phyloP scores from a whole-genome alignment of 92 coral and sea anemone genomes.

The Porites evermanni region DNA sequence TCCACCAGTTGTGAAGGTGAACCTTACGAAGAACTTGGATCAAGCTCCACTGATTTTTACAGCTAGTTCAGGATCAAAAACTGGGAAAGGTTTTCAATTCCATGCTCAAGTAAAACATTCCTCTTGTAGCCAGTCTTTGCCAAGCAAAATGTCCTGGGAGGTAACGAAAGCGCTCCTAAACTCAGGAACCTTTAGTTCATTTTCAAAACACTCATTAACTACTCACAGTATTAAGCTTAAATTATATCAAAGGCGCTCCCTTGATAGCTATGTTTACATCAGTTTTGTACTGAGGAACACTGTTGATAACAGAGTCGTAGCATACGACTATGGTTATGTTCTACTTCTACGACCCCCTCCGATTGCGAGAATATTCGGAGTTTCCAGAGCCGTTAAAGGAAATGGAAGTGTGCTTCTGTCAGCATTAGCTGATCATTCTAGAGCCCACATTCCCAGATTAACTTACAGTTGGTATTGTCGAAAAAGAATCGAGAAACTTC shows the following conservation, averaged over 20 bases:
- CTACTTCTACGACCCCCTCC: conserved; percentile 27
- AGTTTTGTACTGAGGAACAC: conserved; percentile 2
- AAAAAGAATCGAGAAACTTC: conserved; percentile 23
- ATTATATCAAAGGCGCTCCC: not conserved
- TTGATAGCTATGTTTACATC: not conserved
- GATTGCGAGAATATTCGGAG: conserved; percentile 27
- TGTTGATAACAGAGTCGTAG: not conserved
- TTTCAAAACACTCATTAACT: conserved; percentile 38
- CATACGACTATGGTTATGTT: conserved; percentile 43
- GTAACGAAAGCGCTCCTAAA: conserved; percentile 38
- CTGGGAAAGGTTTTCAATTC: not conserved
- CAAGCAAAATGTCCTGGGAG: conserved; percentile 56
- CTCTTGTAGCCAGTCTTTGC: conserved; percentile 36
- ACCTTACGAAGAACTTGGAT: conserved; percentile 34
- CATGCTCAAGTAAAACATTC: not conserved
- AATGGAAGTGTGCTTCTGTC: conserved; percentile 20
- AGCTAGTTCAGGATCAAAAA: not conserved
- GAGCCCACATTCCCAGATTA: not conserved
- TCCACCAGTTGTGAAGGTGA: conserved; percentile 25
- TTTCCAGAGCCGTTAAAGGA: conserved; percentile 30
- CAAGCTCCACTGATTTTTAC: conserved; percentile 11
- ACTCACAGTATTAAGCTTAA: not conserved
- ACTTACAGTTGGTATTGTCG: conserved; percentile 50
- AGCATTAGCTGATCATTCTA: conserved; percentile 25
- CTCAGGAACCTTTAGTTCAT: conserved; percentile 38